Base-by-base conservation (phyloP, 2,113 vertebrate species). In the Hepsetus odoe region DNA sequence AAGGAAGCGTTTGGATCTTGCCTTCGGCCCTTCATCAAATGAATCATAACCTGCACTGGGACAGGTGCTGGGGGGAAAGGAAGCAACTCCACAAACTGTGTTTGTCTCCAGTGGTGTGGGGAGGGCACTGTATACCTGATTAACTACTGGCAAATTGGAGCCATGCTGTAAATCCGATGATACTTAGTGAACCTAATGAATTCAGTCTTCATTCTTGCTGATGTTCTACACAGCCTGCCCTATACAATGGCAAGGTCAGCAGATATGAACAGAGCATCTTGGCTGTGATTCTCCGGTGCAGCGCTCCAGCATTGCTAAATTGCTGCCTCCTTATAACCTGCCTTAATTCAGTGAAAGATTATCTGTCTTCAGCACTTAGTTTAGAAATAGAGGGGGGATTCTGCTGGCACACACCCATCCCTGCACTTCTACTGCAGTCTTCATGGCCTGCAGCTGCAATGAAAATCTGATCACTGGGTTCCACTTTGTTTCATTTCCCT, bases 331-430 rank as follows among this genome's bases (percentile, higher is more conserved):
- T 79, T 80, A 71, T 59, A 75, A 53, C 33, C 77, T 66, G 77
- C 85, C 82, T 89, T 80, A 84, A 83, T 85, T 61, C 79, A 77
- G 80, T 82, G 70, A 84, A 76, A 79, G 71, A 84, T 89, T 74
- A 87, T 68, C 76, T 79, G 53, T 72, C 79, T 79, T 83, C 72
- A 78, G 66, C 38, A 51, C 40, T 79, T 84, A 82, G 69, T 72
- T 73, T 83, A 77, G 82, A 77, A 76, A 22, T 18, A 58, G 80
- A 46, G 33, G 40, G 53, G 59, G 58, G 28, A 59, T 59, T 18
- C 30, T 3, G 11, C 16, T 22, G 51, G n/a, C 8, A 22, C n/a
- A 55, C 22, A 11, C 8, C n/a, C 49, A 51, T 51, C 49, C n/a
- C 51, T 55, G 20, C 24, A 10, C 22, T n/a, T 22, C n/a, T 22